Evolutionary conservation across 2,113 vertebrate species (phyloP), one percentile per base, ranked within the genome.

Genomic region (Bos indicus): DNA sequence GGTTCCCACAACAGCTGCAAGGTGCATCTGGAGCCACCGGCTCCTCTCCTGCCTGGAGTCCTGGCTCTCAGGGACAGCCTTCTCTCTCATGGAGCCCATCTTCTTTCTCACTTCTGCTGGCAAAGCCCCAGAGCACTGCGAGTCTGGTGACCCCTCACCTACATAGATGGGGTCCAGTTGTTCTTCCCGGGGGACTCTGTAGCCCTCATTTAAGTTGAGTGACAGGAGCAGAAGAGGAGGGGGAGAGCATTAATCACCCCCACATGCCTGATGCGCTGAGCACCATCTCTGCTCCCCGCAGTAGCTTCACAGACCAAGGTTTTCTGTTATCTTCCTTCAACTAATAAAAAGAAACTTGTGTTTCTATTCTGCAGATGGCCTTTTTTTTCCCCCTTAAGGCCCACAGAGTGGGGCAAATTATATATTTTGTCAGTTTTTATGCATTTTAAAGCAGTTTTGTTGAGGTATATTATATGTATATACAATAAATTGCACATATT

Each of bases 1-100:
- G 80, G 52, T 97, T 97, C 98, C 98, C 96, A 64, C 15, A 23
- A 82, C 98, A 98, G 98, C 97, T 98, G 98, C 96, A 90, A 36
- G 62, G 28, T 28, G 93, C 97, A 97, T 97, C 97, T 97, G 97
- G 71, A 95, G 89, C 19, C 86, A 88, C 80, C 60, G 30, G 21
- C 28, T 91, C 83, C 78, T 77, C 95, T 93, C 59, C 88, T 80
- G 84, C 67, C 81, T 57, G 85, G 15, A n/a, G 43, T 71, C 56
- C 43, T 51, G 86, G 71, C 57, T 88, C n/a, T 0, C 67, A 43
- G 85, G 3, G 88, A 36, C 77, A 94, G 86, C 2, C 77, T 85
- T 48, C 85, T 83, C 17, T 85, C 84, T 67, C 60, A 1, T 33
- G 33, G 92, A 28, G 10, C 1, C 93, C 88, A 48, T n/a, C 56